A percentile compares a stretch with the other conserved stretches of the same genome.
phyloP scores from a whole-genome alignment of 2,113 vertebrate genomes.

The Emberiza fucata region DNA sequence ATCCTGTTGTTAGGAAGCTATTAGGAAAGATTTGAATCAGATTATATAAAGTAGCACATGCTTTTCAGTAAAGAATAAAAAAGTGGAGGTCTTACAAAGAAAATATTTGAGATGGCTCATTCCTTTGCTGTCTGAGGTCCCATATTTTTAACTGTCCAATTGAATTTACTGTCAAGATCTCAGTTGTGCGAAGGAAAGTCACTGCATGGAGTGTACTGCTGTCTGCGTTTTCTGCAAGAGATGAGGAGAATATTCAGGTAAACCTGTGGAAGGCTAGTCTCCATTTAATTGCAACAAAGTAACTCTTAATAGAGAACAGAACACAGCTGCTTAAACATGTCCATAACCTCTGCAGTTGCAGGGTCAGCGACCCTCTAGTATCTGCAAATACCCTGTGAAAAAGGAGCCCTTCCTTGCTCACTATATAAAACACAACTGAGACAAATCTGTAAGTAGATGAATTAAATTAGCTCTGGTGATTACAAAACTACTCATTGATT shows the following conservation, averaged over 20 bases:
- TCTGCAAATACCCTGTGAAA: background rate
- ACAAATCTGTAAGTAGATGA: background rate
- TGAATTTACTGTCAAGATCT: conserved; percentile 95
- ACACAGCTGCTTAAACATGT: background rate
- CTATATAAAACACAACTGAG: background rate
- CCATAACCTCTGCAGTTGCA: background rate
- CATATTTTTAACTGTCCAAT: conserved; percentile 97
- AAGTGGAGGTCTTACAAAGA: conserved; percentile 81
- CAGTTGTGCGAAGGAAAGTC: conserved; percentile 89
- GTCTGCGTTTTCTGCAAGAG: conserved; percentile 88
- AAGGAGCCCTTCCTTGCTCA: background rate
- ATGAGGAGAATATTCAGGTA: background rate
- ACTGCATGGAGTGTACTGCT: conserved; percentile 95
- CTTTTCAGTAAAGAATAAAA: background rate
- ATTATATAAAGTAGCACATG: background rate
- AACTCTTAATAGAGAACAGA: background rate
- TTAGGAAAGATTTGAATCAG: background rate
- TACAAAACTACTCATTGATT: background rate
- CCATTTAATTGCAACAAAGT: background rate
- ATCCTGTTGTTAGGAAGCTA: background rate
- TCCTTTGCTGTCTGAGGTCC: conserved; percentile 91
- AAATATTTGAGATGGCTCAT: conserved; percentile 89
- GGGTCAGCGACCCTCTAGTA: background rate
- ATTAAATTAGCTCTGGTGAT: background rate
- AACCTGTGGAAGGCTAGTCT: background rate